phyloP scores from a whole-genome alignment of 2,888 invertebrate species.

The Eucera pruinosa region DNA sequence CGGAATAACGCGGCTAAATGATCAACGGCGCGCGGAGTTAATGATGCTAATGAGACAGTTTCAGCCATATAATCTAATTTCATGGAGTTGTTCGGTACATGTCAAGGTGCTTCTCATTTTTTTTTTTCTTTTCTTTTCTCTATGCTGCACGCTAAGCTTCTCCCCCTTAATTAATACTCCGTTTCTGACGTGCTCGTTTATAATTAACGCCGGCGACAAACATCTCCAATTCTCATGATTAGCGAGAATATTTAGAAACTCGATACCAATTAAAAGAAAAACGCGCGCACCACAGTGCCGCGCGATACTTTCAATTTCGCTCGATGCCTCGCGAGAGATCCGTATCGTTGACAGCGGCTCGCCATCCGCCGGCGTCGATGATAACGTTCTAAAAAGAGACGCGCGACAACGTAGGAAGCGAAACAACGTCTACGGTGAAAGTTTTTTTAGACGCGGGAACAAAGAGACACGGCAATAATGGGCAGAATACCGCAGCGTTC shows the following conservation, averaged over 20 bases:
- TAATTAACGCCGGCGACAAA: neutral
- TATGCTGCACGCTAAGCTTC: neutral
- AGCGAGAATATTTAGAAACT: neutral
- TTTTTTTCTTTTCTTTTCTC: no score
- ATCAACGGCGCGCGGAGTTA: conserved; percentile 43
- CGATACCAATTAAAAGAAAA: no score
- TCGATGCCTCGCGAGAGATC: neutral
- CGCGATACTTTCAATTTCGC: neutral
- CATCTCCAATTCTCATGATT: neutral
- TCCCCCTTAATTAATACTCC: neutral
- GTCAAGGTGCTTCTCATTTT: conserved; percentile 16
- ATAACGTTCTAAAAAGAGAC: conserved; percentile 21
- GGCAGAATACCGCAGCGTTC: conserved; percentile 31
- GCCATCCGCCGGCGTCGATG: conserved; percentile 8
- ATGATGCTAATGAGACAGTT: conserved; percentile 42
- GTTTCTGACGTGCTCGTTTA: neutral
- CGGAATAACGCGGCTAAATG: conserved; percentile 46
- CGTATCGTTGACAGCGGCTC: neutral
- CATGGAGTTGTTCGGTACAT: neutral
- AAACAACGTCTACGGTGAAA: conserved; percentile 50
- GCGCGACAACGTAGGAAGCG: conserved; percentile 37
- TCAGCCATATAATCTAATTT: conserved; percentile 36
- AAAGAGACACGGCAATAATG: conserved; percentile 46
- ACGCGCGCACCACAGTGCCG: no score
- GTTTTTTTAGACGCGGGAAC: conserved; percentile 35